Evolutionary conservation across 2,797 vertebrate genomes (phyloP).

Genomic region (Notoglanidium macrostoma): DNA sequence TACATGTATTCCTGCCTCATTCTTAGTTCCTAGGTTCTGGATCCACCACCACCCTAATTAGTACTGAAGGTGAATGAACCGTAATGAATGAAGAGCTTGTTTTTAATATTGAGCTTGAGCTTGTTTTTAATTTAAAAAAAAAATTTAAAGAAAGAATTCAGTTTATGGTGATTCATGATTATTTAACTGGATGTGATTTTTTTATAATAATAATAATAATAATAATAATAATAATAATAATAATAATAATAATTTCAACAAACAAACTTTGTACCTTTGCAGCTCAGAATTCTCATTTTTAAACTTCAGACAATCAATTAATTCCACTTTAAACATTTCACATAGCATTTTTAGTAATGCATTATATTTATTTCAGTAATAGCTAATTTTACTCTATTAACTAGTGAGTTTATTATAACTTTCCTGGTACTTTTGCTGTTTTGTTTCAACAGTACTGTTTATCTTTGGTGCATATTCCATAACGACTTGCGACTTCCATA

Average conservation of each 20-base stretch:
- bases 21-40: neutral
- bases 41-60: neutral
- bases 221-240: neutral
- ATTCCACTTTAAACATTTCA: neutral
- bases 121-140: too few relatives aligned
- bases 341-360: neutral
- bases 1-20: neutral
- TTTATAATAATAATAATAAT: neutral
- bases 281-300: neutral
- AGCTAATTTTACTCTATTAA: neutral
- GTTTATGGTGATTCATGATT: neutral
- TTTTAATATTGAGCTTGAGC: neutral
- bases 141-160: too few relatives aligned
- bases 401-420: neutral
- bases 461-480: neutral
- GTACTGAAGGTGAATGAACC: neutral
- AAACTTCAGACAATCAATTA: neutral
- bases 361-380: neutral
- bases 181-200: neutral
- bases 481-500: neutral
- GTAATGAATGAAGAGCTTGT: neutral
- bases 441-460: conserved; percentile 11
- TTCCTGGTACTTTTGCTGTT: neutral
- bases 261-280: neutral
- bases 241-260: neutral